Evolutionary conservation across 2,888 invertebrate genomes (phyloP).

Genomic region (Andrena marginata): DNA sequence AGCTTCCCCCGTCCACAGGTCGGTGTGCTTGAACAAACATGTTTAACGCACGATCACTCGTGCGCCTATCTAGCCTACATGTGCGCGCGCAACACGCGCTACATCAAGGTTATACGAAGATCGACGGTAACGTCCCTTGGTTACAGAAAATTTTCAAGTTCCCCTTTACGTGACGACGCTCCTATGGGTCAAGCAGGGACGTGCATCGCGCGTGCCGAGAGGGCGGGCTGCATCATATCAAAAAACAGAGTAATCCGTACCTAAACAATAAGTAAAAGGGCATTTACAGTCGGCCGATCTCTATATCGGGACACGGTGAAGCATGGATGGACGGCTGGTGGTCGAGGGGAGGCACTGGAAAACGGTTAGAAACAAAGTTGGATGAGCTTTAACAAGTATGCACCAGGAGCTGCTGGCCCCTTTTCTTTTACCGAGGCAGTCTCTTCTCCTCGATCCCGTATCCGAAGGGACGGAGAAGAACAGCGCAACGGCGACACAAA

Average conservation of each 20-base stretch:
- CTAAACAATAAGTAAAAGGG: conserved; percentile 84
- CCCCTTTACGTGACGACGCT: conserved; percentile 70
- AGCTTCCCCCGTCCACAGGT: conserved; percentile 27
- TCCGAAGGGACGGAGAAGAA: background rate
- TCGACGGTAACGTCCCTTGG: background rate
- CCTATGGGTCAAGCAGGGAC: conserved; percentile 70
- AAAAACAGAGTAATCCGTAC: conserved; percentile 83
- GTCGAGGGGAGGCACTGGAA: conserved; percentile 15
- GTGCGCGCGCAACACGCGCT: too few relatives aligned
- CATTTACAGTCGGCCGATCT: conserved; percentile 82
- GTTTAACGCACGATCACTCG: conserved; percentile 3
- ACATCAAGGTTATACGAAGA: background rate
- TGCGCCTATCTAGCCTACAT: background rate
- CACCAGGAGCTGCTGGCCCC: conserved; percentile 10
- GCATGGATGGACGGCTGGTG: conserved; percentile 2
- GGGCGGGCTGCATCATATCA: conserved; percentile 80
- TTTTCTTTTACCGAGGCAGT: background rate
- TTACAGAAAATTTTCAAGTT: conserved; percentile 1
- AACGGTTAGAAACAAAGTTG: conserved; percentile 46
- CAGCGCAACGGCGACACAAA: background rate
- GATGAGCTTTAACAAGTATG: conserved; percentile 39
- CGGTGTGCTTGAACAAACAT: conserved; percentile 40
- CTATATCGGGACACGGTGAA: conserved; percentile 64
- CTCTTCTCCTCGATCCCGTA: background rate
- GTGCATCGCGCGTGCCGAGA: conserved; percentile 81